Evolutionary conservation across 2,888 invertebrate genomes (phyloP), one percentile per base, ranked within the genome.

Genomic region (Exocentrus adspersus): DNA sequence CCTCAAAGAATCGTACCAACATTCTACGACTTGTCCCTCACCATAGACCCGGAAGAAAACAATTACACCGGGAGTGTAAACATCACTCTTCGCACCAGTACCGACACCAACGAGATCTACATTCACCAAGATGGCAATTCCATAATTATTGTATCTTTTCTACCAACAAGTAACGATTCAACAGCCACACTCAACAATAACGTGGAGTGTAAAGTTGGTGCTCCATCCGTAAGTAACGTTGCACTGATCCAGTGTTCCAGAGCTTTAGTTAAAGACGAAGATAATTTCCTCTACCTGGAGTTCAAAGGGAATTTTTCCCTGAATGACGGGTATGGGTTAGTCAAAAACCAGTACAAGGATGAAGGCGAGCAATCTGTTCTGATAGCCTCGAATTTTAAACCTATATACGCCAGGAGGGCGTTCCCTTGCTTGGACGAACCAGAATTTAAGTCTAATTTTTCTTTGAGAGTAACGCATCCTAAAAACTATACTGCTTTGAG

Each of bases 361-460:
- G 10, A 30, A 10, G 28, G 17, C 2, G 14, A 10, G 2, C 4
- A 17, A 14, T 17, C 43, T 7, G 3, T 24, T 7, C 14, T 43
- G 16, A 28, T 43, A 4, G 28, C 28, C 2, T 45, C 54, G 1
- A 6, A 28, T 19, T 30, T 56, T 56, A 28, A 43, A 19, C 54
- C 54, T 1, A 56, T 19, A 16, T 45, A 30, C 7, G 45, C 54
- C 1, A 28, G 54, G 17, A 45, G 28, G 7, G 54, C 45, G 1
- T 56, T 56, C 12, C 54, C 54, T 7, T 56, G 54, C 12, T 43
- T 56, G 21, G 54, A 56, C 43, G 54, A 56, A 19, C 54, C 54
- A 0, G 19, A 42, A 19, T 12, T 56, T 1, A 45, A 7, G 21
- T 28, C 54, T 12, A 56, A 3, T 43, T 56, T 56, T 43, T 56